These are phyloP conservation scores for Anas georgica DNA, from an alignment of 2,797 vertebrate species.

Conservation along the genomic window DNA sequence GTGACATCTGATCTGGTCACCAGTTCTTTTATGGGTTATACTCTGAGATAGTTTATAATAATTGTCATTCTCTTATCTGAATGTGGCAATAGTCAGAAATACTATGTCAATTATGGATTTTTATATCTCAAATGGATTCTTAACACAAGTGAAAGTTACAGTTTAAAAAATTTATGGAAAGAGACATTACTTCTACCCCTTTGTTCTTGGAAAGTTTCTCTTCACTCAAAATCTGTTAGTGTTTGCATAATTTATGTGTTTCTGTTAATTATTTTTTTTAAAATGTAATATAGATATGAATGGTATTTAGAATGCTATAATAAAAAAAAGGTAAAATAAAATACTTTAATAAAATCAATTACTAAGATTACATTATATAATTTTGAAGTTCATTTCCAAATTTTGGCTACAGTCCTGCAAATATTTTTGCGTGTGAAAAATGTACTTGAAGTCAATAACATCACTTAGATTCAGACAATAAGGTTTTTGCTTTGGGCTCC, in stretches of 20 bases:
- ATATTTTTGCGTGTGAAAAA: not conserved
- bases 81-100: not conserved
- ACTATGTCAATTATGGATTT: not conserved
- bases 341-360: not conserved
- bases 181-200: not conserved
- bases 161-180: not conserved
- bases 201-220: not conserved
- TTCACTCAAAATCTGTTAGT: not conserved
- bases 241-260: not conserved
- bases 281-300: not conserved
- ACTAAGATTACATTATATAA: not conserved
- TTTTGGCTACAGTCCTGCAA: not conserved
- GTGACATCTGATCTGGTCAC: not conserved
- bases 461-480: not conserved
- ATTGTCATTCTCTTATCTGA: not conserved
- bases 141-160: not conserved
- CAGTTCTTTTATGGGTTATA: not conserved
- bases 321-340: constrained; percentile 29
- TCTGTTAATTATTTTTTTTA: not conserved
- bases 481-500: not conserved
- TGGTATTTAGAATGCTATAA: not conserved
- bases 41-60: not conserved
- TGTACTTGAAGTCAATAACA: not conserved
- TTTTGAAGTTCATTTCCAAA: not conserved
- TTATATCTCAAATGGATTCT: not conserved